Base-by-base conservation (phyloP, 1,140 invertebrate species). In the Aphaenogaster floridana region DNA sequence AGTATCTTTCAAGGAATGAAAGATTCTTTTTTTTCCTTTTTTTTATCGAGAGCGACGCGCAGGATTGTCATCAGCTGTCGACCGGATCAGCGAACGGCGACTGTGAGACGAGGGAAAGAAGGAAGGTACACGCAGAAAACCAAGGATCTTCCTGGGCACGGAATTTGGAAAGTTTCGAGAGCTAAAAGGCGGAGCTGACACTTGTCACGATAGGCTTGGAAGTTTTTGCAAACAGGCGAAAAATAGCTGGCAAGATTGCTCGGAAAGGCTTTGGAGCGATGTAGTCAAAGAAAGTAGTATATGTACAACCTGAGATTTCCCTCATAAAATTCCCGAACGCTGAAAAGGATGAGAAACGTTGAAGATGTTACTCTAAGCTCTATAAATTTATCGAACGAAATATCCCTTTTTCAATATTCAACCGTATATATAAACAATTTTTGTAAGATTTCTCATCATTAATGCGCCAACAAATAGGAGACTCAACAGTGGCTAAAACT, bases 51-150 rank as follows among this genome's bases (percentile, higher is more conserved):
- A 50, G 17, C 45, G n/a, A 69, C 39, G 54, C 15, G 36, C 34
- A 15, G 63, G 34, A 80, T 54, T 52, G 85, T 57, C 88, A 64
- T 68, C 86, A 85, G 81, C 66, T 66, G 64, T 83, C 83, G 92
- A 90, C 76, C 78, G 36, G 79, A 72, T 50, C 63, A 63, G 42
- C 78, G 76, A 74, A 80, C 15, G 66, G 64, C 54, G 54, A 71
- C 57, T 86, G 80, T 78, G 86, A 89, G 83, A 81, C 59, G 80
- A 76, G 84, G 81, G 81, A 90, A 85, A 84, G 87, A 87, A 87
- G 86, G 78, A 86, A 83, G 50, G 54, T 63, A 64, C 42, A 77
- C 13, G 45, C 72, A 84, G 79, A 81, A 90, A 91, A 80, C 80
- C 63, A 77, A 89, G 86, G 61, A 87, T 66, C 61, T 83, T 87